phyloP scores from a whole-genome alignment of 2,113 vertebrate species.

The Sarotherodon lohbergeri region DNA sequence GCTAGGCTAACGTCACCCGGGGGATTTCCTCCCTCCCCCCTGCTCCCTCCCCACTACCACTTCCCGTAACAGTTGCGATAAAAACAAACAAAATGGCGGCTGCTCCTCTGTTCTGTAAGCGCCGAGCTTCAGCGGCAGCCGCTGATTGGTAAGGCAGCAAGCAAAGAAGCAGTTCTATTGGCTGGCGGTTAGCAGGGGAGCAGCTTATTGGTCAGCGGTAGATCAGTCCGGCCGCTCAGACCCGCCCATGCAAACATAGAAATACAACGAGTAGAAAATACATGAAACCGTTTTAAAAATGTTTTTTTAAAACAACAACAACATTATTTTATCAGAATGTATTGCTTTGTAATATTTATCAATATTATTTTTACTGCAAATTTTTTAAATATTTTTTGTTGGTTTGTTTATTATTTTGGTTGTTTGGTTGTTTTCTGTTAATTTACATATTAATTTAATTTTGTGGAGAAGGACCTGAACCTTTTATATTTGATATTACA shows the following conservation, averaged over 20 bases:
- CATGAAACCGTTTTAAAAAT: not conserved
- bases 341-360: not conserved
- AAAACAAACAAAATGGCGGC: slow-evolving; percentile 38
- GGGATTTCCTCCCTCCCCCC: slow-evolving; percentile 51
- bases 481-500: not conserved
- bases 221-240: not conserved
- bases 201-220: not conserved
- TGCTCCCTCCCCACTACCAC: not conserved
- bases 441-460: not conserved
- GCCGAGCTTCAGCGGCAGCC: not conserved
- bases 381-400: accelerated
- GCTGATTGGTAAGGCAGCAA: slow-evolving; percentile 2
- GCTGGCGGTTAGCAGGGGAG: not conserved
- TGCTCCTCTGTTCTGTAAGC: too few relatives aligned
- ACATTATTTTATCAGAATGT: not conserved
- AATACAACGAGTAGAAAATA: not conserved
- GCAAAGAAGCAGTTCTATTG: not conserved
- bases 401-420: not conserved
- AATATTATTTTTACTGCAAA: not conserved
- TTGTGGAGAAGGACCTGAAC: not conserved
- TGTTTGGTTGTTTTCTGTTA: not conserved
- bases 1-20: slow-evolving; percentile 30
- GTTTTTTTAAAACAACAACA: not conserved
- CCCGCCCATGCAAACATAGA: not conserved
- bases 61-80: not conserved